These are phyloP conservation scores for Eciton burchellii DNA, from an alignment of 1,140 invertebrate species.

Conservation along the genomic window DNA sequence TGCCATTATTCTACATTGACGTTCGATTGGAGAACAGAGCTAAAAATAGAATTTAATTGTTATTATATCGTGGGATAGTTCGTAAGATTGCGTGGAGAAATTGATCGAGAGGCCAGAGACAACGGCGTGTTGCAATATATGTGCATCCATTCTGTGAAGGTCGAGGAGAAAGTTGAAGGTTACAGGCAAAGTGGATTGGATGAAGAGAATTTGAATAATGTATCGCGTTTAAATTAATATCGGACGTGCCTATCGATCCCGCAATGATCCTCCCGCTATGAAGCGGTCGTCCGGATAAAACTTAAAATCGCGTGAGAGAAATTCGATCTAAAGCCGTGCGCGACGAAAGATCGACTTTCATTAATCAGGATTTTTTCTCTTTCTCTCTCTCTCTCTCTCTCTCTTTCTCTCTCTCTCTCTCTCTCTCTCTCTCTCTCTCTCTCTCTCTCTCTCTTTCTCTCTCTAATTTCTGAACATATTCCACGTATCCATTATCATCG, in stretches of 20 bases:
- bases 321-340: neutral
- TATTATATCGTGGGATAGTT: neutral
- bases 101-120: neutral
- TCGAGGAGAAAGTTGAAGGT: conserved; percentile 17
- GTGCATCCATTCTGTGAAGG: neutral
- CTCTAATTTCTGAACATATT: neutral
- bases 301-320: neutral
- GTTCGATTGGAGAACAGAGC: neutral
- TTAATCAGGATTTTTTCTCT: neutral
- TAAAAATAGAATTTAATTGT: conserved; percentile 7
- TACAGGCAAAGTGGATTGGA: neutral
- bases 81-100: neutral
- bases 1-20: no score
- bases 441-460: neutral
- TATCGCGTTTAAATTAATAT: conserved; percentile 15
- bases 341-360: neutral
- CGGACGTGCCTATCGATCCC: neutral
- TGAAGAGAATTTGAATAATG: conserved; percentile 34
- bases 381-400: neutral
- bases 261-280: neutral
- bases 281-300: neutral
- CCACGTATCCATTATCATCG: neutral
- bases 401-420: neutral
- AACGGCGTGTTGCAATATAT: neutral
- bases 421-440: neutral